Conservation (phyloP, 2,113 vertebrate genomes). For the Gallinago paraguaiae region DNA sequence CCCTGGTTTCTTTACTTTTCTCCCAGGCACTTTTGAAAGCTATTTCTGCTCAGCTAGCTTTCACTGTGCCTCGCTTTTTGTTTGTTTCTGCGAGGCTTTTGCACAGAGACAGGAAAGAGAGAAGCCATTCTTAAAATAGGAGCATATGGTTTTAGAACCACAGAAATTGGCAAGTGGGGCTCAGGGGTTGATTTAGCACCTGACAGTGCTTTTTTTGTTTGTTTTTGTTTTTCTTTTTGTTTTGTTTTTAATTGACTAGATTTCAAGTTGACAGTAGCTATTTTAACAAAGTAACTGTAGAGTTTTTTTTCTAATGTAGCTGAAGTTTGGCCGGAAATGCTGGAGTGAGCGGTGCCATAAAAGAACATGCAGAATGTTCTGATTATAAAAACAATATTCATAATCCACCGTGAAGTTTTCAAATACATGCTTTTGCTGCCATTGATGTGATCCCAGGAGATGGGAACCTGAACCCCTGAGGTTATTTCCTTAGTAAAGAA, state of each 20-base stretch:
- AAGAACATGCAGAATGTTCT: not conserved
- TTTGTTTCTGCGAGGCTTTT: not conserved
- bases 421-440: not conserved
- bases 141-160: not conserved
- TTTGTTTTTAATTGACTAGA: conserved; percentile 10
- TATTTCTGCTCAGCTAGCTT: not conserved
- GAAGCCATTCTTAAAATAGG: not conserved
- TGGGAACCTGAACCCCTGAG: not conserved
- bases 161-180: conserved; percentile 11
- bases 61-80: not conserved
- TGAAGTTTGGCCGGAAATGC: conserved; percentile 13
- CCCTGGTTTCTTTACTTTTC: not conserved
- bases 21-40: not conserved
- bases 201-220: conserved; percentile 17
- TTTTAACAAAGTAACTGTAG: conserved; percentile 8
- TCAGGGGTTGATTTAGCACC: conserved; percentile 27
- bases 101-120: not conserved
- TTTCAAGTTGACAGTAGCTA: conserved; percentile 22
- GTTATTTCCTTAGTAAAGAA: conserved; percentile 39
- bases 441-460: conserved; percentile 12
- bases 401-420: conserved; percentile 4
- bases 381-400: not conserved
- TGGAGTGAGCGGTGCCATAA: not conserved
- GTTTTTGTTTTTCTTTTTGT: conserved; percentile 6
- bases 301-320: not conserved